Evolutionary conservation across 2,797 vertebrate species (phyloP).

Genomic region (Pseudochirops corinnae): DNA sequence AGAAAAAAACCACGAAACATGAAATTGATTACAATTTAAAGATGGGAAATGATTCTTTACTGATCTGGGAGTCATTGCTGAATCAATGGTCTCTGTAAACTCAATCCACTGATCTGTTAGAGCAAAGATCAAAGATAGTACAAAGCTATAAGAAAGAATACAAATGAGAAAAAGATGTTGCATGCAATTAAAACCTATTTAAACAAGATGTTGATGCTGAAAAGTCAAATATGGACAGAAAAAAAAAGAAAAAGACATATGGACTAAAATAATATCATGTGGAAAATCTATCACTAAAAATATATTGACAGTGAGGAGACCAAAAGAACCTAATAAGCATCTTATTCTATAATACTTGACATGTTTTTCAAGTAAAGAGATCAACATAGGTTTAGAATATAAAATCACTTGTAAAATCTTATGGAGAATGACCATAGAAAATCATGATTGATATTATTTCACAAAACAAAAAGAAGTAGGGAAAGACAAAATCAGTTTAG

Average conservation of each 20-base stretch:
- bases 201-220: background rate
- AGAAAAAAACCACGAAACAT: background rate
- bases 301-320: background rate
- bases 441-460: background rate
- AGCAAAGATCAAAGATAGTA: background rate
- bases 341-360: background rate
- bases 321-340: background rate
- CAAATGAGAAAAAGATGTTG: background rate
- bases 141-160: background rate
- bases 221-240: background rate
- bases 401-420: background rate
- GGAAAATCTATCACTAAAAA: background rate
- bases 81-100: background rate
- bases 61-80: background rate
- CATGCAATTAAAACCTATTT: background rate
- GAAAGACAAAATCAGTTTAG: background rate
- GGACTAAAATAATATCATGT: background rate
- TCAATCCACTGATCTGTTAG: background rate
- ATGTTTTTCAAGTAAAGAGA: background rate
- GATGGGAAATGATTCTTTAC: background rate
- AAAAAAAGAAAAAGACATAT: background rate
- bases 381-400: background rate
- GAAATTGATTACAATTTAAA: background rate
- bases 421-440: background rate
- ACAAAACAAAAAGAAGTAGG: background rate